These are phyloP conservation scores for Clarias batrachus DNA, from an alignment of 2,113 vertebrate species.

Conservation along the genomic window DNA sequence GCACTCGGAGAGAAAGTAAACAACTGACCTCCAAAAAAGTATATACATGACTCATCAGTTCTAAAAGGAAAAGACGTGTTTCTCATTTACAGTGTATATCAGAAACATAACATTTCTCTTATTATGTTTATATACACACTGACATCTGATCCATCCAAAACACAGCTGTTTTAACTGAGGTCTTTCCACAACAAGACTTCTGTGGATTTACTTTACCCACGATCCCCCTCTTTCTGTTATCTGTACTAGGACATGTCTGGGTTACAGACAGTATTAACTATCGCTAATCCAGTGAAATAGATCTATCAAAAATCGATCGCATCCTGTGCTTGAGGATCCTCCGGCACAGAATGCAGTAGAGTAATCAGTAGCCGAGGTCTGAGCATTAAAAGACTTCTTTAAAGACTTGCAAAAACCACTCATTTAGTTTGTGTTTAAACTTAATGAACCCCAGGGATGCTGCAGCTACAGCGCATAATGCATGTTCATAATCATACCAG, in stretches of 20 bases:
- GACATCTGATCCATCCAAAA: background rate
- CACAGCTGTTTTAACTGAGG: background rate
- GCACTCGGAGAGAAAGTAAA: background rate
- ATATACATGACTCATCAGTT: constrained; percentile 2
- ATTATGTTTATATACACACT: background rate
- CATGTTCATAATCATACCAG: background rate
- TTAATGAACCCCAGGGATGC: background rate
- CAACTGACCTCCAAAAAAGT: background rate
- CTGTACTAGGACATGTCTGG: background rate
- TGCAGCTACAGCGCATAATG: background rate
- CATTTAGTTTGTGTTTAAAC: background rate
- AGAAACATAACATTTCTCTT: background rate
- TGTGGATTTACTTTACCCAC: background rate
- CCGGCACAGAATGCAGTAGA: background rate
- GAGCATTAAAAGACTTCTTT: too few relatives aligned
- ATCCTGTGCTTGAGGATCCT: background rate
- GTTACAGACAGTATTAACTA: constrained; percentile 11
- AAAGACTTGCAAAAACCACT: background rate
- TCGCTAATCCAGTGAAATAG: constrained; percentile 6
- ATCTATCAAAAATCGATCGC: background rate
- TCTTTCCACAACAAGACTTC: background rate
- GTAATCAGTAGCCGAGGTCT: background rate
- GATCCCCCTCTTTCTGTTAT: background rate
- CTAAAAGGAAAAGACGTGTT: background rate
- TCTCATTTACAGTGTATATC: background rate